Base-by-base conservation (phyloP, 2,888 invertebrate species). In the Cybosia mesomella region DNA sequence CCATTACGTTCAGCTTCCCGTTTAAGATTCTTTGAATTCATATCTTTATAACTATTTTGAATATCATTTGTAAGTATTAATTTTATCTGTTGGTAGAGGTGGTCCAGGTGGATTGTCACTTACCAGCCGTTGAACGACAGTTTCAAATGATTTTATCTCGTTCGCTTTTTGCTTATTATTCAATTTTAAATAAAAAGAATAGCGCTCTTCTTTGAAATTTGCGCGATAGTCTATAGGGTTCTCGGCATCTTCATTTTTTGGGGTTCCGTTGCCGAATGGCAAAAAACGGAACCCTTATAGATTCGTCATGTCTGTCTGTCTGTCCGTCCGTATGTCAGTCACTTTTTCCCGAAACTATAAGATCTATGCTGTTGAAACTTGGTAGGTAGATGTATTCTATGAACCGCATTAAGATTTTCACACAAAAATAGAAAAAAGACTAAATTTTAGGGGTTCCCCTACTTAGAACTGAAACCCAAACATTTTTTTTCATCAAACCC, bases 1-100 rank as follows among this genome's bases (percentile, higher is more conserved):
- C 36, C 65, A 1, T 43, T 21, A 15, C 1, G 39, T 28, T 66
- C 39, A 15, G 21, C 39, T 39, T 66, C 57, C 24, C 65, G 57
- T 18, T 69, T 69, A 10, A 24, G 2, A 11, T 65, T 68, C 5
- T 21, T 59, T 4, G 21, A 21, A 43, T 21, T 55, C 8, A 49
- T 34, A 53, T 32, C 13, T 60, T 28, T n/a, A 24, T 15, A 58
- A 34, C 32, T 28, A 24, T 49, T 64, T 21, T 49, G 21, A 21
- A 22, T 9, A 59, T 60, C 0, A 53, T 49, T 57, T 34, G 4
- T 7, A n/a, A n/a, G n/a, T n/a, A 0, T 39, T 4, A 24, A 28
- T 28, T 34, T 62, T 54, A 32, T 43, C 32, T 22, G 2, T 28
- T 11, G 22, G 28, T 32, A n/a, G 13, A 18, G 24, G 21, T 11